phyloP scores from a whole-genome alignment of 1,140 invertebrate genomes.

The Myzus persicae region DNA sequence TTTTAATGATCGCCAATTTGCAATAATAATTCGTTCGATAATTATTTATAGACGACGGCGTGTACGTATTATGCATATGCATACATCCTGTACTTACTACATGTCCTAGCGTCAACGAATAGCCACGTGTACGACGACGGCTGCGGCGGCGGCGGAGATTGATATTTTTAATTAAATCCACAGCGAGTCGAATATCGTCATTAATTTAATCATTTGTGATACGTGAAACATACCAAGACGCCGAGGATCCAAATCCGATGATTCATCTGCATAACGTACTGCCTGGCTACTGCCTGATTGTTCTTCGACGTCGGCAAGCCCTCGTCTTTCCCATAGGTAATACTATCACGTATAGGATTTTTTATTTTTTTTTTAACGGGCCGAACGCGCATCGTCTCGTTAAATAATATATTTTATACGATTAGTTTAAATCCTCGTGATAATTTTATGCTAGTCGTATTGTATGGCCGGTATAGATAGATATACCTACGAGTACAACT shows the following conservation, averaged over 20 bases:
- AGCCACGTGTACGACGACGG: too few relatives aligned
- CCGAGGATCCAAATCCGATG: background rate
- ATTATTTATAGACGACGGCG: background rate
- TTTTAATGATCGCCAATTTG: conserved; percentile 31
- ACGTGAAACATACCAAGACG: background rate
- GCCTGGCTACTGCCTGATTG: conserved; percentile 21
- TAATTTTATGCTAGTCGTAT: background rate
- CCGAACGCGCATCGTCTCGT: background rate
- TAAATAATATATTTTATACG: background rate
- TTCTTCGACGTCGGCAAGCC: conserved; percentile 18
- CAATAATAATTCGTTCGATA: background rate
- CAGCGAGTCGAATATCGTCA: background rate
- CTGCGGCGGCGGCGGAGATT: background rate
- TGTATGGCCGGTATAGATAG: too few relatives aligned
- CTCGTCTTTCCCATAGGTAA: background rate
- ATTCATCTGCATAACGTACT: conserved; percentile 41
- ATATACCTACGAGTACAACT: background rate
- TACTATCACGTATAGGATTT: background rate
- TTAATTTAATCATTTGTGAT: background rate
- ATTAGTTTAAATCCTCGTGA: conserved; percentile 18
- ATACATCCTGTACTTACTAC: background rate
- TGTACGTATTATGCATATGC: background rate
- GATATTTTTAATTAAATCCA: conserved; percentile 37
- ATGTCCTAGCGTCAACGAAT: background rate
- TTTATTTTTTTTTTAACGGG: background rate